Conservation (phyloP, 2,113 vertebrate genomes). For the Limnothrissa miodon region DNA sequence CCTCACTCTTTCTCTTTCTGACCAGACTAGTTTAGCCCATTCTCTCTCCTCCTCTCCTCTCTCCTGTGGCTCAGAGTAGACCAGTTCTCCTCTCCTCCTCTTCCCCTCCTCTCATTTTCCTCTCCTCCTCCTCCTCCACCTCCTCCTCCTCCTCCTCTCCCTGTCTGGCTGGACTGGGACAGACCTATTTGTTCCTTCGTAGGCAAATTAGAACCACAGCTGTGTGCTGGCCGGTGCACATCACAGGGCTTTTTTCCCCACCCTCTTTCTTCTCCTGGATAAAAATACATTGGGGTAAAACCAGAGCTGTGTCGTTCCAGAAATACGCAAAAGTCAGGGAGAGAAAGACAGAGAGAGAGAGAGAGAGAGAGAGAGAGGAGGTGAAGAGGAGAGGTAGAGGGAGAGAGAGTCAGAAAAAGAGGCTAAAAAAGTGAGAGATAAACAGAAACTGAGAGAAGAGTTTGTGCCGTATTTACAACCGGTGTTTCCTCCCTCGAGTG, state of each 20-base stretch:
- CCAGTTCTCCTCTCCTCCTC: no score
- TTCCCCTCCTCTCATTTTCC: no score
- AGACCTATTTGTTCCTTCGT: constrained; percentile 76
- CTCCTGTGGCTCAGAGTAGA: no score
- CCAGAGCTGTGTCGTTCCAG: constrained; percentile 59
- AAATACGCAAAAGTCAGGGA: constrained; percentile 54
- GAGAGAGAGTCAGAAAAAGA: constrained; percentile 21
- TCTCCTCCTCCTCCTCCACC: no score
- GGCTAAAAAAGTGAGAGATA: background rate
- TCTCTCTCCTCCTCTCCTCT: no score
- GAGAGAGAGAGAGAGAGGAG: constrained; percentile 30
- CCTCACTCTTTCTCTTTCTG: no score
- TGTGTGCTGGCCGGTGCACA: constrained; percentile 65
- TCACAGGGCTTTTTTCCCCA: constrained; percentile 58
- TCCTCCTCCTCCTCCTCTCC: no score
- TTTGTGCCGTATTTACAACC: background rate
- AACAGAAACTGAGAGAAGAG: constrained; percentile 1
- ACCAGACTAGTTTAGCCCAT: no score
- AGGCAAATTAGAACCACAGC: constrained; percentile 75
- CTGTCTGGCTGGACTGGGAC: constrained; percentile 50
- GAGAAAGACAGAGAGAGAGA: constrained; percentile 23
- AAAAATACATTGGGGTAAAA: constrained; percentile 74
- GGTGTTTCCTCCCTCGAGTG: background rate
- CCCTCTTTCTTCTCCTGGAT: constrained; percentile 32
- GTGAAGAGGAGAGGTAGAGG: constrained; percentile 33